phyloP scores from a whole-genome alignment of 2,888 invertebrate genomes.

The Selenia dentaria region DNA sequence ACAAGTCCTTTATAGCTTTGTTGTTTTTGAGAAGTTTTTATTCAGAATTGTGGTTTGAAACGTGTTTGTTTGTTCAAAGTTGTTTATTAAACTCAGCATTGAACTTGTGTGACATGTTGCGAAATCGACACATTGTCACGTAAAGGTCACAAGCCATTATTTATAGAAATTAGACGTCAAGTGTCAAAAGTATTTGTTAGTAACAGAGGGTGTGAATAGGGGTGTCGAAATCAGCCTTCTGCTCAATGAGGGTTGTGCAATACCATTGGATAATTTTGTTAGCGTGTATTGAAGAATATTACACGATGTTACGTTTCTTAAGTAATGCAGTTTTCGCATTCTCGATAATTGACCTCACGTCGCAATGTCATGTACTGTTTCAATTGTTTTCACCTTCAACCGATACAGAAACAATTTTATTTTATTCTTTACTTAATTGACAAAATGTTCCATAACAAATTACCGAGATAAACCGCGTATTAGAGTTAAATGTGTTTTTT shows the following conservation, averaged over 20 bases:
- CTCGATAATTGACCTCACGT: constrained; percentile 67
- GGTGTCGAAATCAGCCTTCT: constrained; percentile 70
- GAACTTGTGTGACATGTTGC: constrained; percentile 64
- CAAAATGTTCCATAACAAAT: constrained; percentile 16
- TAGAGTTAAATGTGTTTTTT: constrained; percentile 9
- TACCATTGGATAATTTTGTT: constrained; percentile 68
- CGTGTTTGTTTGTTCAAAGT: neutral
- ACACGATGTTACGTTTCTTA: constrained; percentile 61
- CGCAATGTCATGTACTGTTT: constrained; percentile 58
- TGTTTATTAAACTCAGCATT: constrained; percentile 44
- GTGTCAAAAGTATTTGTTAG: constrained; percentile 57
- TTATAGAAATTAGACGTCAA: constrained; percentile 59
- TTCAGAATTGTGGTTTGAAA: too few relatives aligned
- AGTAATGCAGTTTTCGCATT: constrained; percentile 63
- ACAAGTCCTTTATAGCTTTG: too few relatives aligned
- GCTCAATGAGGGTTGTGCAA: constrained; percentile 64
- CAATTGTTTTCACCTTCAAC: constrained; percentile 54
- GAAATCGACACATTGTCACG: constrained; percentile 46
- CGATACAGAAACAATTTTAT: constrained; percentile 5
- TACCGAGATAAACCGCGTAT: constrained; percentile 12
- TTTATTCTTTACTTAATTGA: constrained; percentile 8
- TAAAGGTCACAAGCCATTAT: constrained; percentile 56
- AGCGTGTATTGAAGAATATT: constrained; percentile 51
- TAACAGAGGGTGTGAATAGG: constrained; percentile 60
- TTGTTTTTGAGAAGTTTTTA: too few relatives aligned